Evolutionary conservation across 2,797 vertebrate species (phyloP), one percentile per base, ranked within the genome.

Genomic region (Tympanoctomys barrerae): DNA sequence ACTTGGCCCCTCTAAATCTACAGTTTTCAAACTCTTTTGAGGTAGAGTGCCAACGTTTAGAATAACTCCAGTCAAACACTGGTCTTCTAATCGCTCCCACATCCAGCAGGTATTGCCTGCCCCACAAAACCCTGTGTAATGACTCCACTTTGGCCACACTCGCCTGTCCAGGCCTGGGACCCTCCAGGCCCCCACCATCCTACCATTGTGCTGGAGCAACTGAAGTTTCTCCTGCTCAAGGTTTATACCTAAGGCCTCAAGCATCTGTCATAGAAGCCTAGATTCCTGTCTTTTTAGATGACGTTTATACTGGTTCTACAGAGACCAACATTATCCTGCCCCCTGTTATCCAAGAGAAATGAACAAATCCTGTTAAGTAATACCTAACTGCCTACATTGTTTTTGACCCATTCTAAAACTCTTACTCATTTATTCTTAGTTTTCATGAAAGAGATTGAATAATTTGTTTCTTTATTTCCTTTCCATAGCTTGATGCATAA

Each of bases 351-450:
- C 36, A 91, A 71, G 70, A 36, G 9, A 31, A 68, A 59, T 59
- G 3, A 78, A 73, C 11, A 49, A 46, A 83, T 5, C 42, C 9
- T 84, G 28, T 33, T 75, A 71, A 49, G 13, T 52, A 73, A 7
- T 28, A 24, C 54, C 46, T 81, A 52, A 54, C 59, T 59, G 73
- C 1, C 22, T 57, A 84, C 49, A 79, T 54, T 94, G 24, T 46
- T 78, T 61, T 84, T 39, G 39, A 87, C 13, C 21, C 49, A 62
- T 59, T 91, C 33, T 54, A 91, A 64, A 89, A 2, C 24, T 85
- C 0, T 75, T 80, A 16, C 2, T 93, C 91, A 54, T 68, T 94
- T 87, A 39, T 73, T 80, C 61, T 92, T 87, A 21, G 94, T 24
- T 89, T 80, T 5, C 59, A 42, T 71, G 54, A n/a, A 10, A 46